phyloP scores from a whole-genome alignment of 2,797 vertebrate genomes.

The Dallia pectoralis region DNA sequence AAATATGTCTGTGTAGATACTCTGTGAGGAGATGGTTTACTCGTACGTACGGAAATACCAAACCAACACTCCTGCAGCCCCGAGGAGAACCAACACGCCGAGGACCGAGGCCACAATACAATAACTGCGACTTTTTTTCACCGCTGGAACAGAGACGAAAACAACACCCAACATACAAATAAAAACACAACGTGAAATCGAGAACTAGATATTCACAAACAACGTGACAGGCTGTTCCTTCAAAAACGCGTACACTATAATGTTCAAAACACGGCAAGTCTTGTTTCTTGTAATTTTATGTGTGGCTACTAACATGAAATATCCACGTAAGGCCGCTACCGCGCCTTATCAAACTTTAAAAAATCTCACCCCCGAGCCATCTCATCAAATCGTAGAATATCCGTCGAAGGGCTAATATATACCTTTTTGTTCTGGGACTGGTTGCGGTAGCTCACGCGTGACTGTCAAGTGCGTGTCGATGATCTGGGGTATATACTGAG shows the following conservation, averaged over 20 bases:
- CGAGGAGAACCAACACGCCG: slow-evolving; percentile 47
- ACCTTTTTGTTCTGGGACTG: slow-evolving; percentile 47
- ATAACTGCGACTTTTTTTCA: slow-evolving; percentile 49
- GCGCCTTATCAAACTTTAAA: too few relatives aligned
- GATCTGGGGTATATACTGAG: slow-evolving; percentile 12
- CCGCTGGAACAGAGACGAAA: slow-evolving; percentile 54
- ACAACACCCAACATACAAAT: not conserved
- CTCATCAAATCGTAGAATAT: not conserved
- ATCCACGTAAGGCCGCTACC: not conserved
- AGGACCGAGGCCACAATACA: slow-evolving; percentile 43
- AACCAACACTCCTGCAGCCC: slow-evolving; percentile 60
- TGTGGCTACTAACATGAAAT: not conserved
- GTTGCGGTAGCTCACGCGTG: not conserved
- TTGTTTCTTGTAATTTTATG: too few relatives aligned
- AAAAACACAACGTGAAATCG: not conserved
- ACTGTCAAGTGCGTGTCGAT: slow-evolving; percentile 54
- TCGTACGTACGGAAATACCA: slow-evolving; percentile 88
- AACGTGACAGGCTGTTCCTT: not conserved
- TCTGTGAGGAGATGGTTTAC: not conserved
- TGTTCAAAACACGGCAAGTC: not conserved
- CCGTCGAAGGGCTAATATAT: not conserved
- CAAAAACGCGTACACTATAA: too few relatives aligned
- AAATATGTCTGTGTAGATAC: not conserved
- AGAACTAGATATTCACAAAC: not conserved
- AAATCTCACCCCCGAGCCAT: too few relatives aligned